Conservation (phyloP, 2,888 invertebrate species). For the Ochropleura leucogaster region DNA sequence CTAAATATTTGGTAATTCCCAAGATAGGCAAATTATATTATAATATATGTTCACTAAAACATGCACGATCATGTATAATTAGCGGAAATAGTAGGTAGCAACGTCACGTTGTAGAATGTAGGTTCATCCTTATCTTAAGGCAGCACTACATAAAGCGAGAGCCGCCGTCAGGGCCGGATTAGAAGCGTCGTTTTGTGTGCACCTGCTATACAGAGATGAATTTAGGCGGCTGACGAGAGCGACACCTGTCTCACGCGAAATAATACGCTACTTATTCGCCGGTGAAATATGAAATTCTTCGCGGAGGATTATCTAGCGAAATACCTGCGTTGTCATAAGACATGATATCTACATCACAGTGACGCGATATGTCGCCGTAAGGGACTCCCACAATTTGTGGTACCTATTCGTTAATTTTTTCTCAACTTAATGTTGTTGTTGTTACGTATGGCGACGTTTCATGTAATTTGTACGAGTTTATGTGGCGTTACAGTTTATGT, state of each 20-base stretch:
- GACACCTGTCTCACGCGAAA: constrained; percentile 88
- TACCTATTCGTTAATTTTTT: constrained; percentile 59
- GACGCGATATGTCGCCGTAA: constrained; percentile 56
- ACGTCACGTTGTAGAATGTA: constrained; percentile 37
- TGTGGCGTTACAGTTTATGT: constrained; percentile 47
- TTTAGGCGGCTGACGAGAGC: constrained; percentile 83
- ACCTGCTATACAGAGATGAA: constrained; percentile 86
- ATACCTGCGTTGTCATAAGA: constrained; percentile 67
- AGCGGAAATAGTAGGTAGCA: constrained; percentile 20
- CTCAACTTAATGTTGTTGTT: constrained; percentile 41
- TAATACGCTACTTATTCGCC: constrained; percentile 86
- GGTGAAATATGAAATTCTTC: constrained; percentile 88
- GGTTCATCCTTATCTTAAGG: constrained; percentile 67
- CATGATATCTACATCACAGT: constrained; percentile 65
- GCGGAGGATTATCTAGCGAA: constrained; percentile 79
- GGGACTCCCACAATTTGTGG: constrained; percentile 52
- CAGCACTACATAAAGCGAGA: constrained; percentile 68
- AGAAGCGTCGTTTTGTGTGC: constrained; percentile 81
- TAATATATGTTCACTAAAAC: constrained; percentile 4
- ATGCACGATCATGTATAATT: constrained; percentile 30
- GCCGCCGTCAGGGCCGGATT: constrained; percentile 80
- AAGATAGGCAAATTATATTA: constrained; percentile 11
- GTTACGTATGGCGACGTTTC: constrained; percentile 29
- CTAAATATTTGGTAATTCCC: constrained; percentile 12
- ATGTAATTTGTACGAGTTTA: constrained; percentile 43